Evolutionary conservation across 2,888 invertebrate species (phyloP), one percentile per base, ranked within the genome.

Genomic region (Apoda limacodes): DNA sequence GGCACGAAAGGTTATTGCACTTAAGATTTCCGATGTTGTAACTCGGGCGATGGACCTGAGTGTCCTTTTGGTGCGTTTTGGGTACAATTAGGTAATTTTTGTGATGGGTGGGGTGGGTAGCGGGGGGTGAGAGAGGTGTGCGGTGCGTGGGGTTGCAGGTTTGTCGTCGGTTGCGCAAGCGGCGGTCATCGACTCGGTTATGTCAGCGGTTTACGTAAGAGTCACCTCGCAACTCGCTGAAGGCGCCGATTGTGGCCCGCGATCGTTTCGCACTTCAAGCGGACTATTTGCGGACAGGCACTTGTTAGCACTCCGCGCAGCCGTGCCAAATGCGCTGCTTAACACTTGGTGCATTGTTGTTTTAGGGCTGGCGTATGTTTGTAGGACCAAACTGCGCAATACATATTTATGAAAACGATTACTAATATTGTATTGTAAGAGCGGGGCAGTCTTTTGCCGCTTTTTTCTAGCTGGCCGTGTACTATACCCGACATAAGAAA

Each of bases 141-240:
- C 53, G 64, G 58, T 43, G 45, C 43, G 51, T 47, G 52, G 53
- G 53, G 48, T 50, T 51, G 53, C 41, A 67, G 78, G 78, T 76
- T 70, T 55, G 66, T 61, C 55, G 49, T 48, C 55, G 58, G 62
- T 80, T 80, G 72, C 76, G 75, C 75, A 78, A 80, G 60, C 62
- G 54, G 49, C 76, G 78, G 80, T 78, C 78, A 74, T 72, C 76
- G 78, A 78, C 78, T 75, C 63, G 71, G 67, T 80, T 80, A 80
- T 80, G 75, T 80, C 80, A 78, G 74, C 57, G 52, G 56, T 58
- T 80, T 80, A 76, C 78, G 76, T 80, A 78, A 80, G 60, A 64
- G 59, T 67, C 69, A 68, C 70, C 71, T 75, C 74, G 76, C 71
- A 69, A 69, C 64, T 70, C 70, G 65, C 68, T 59, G 55, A 69